A percentile compares a stretch with the other conserved stretches of the same genome.
These are phyloP conservation scores for Cotesia vestalis DNA, from an alignment of 1,140 invertebrate genomes.

Conservation along the genomic window DNA sequence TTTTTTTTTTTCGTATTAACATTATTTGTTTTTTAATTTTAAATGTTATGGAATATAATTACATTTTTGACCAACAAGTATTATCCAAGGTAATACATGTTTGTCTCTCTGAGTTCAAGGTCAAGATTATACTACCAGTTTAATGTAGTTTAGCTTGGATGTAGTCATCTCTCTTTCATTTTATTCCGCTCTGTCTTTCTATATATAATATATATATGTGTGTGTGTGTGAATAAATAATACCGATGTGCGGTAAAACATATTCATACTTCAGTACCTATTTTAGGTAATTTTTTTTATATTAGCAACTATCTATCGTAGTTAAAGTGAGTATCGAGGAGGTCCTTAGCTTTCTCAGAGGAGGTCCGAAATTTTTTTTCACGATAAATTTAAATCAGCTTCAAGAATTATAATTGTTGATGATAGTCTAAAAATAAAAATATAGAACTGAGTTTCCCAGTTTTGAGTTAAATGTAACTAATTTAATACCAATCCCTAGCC, in stretches of 20 bases:
- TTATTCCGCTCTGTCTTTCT: too few species aligned
- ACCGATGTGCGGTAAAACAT: not conserved
- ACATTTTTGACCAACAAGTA: not conserved
- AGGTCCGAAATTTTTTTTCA: too few species aligned
- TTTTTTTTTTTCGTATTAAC: too few species aligned
- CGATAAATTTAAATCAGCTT: too few species aligned
- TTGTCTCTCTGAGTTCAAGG: conserved; percentile 7
- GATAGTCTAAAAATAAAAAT: too few species aligned
- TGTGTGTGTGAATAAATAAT: not conserved
- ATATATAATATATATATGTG: not conserved
- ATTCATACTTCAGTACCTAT: not conserved
- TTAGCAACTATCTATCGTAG: not conserved
- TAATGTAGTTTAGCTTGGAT: not conserved
- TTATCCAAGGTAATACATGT: not conserved
- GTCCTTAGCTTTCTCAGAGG: too few species aligned
- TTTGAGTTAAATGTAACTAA: too few species aligned
- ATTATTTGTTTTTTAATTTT: too few species aligned
- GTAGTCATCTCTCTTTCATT: not conserved
- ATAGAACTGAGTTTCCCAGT: too few species aligned
- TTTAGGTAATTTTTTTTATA: not conserved
- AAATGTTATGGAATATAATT: too few species aligned
- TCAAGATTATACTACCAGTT: conserved; percentile 14
- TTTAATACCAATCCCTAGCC: too few species aligned
- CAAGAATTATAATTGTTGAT: too few species aligned
- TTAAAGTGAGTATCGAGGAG: not conserved